Conservation (phyloP, 2,888 invertebrate genomes). For the Steromphala cineraria region DNA sequence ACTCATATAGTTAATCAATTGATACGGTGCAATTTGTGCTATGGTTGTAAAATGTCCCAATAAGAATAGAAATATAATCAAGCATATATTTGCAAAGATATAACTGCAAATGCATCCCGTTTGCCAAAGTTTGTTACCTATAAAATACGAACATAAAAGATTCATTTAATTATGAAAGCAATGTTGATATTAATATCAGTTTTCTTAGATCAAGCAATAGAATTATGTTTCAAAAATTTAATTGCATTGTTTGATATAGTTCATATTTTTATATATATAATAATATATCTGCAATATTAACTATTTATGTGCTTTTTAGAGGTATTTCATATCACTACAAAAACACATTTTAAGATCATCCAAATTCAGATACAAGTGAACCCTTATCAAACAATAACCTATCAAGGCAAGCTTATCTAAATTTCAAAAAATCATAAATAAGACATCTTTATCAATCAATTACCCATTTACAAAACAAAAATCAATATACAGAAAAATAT, state of each 20-base stretch:
- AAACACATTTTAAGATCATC: not conserved
- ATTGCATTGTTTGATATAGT: not conserved
- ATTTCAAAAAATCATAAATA: too few relatives aligned
- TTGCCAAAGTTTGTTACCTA: not conserved
- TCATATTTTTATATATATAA: not conserved
- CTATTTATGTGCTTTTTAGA: not conserved
- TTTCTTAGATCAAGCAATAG: not conserved
- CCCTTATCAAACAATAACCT: too few relatives aligned
- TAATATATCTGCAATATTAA: not conserved
- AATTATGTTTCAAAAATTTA: not conserved
- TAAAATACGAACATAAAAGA: too few relatives aligned
- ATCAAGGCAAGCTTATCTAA: too few relatives aligned
- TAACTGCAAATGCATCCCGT: not conserved
- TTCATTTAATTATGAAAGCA: too few relatives aligned
- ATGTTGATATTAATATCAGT: too few relatives aligned
- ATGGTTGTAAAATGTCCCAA: not conserved
- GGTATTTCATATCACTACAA: too few relatives aligned
- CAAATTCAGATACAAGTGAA: not conserved
- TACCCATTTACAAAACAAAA: too few relatives aligned
- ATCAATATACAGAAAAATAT: too few relatives aligned
- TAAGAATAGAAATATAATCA: not conserved
- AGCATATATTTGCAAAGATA: not conserved
- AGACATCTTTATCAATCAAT: too few relatives aligned
- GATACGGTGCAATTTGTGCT: not conserved
- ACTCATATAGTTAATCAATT: slow-evolving; percentile 2